phyloP scores from a whole-genome alignment of 2,113 vertebrate species.

The Anolis carolinensis region DNA sequence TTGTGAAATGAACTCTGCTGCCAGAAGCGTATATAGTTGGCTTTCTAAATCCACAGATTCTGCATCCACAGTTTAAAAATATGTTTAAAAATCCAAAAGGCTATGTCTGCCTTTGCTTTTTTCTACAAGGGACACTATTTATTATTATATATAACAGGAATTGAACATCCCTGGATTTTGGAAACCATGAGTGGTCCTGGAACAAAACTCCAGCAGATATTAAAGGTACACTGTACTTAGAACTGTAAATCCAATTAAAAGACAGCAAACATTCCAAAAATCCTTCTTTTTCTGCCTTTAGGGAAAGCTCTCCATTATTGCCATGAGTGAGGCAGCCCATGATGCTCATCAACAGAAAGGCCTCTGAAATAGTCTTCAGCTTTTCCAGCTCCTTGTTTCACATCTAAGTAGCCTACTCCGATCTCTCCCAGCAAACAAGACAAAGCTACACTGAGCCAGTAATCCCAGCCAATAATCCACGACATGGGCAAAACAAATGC shows the following conservation, averaged over 20 bases:
- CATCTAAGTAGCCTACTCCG: background rate
- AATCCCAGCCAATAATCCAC: background rate
- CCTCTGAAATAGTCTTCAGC: background rate
- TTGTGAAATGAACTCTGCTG: background rate
- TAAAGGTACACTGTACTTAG: too few relatives aligned
- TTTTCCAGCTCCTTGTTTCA: background rate
- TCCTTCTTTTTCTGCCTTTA: too few relatives aligned
- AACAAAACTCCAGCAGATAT: too few relatives aligned
- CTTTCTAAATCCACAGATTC: too few relatives aligned
- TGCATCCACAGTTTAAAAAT: too few relatives aligned
- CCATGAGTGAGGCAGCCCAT: accelerated
- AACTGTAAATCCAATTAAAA: background rate
- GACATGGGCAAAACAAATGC: background rate
- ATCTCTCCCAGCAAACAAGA: conserved; percentile 1
- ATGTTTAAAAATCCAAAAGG: too few relatives aligned
- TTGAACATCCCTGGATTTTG: too few relatives aligned
- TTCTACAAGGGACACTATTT: too few relatives aligned
- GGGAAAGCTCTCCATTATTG: accelerated
- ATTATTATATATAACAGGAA: too few relatives aligned
- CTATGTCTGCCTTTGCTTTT: too few relatives aligned
- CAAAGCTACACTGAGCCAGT: background rate
- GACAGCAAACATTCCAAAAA: background rate
- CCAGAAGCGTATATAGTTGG: too few relatives aligned
- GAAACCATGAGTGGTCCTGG: too few relatives aligned
- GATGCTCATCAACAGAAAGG: accelerated